phyloP scores from a whole-genome alignment of 2,888 invertebrate species.

The Cerastoderma edule region DNA sequence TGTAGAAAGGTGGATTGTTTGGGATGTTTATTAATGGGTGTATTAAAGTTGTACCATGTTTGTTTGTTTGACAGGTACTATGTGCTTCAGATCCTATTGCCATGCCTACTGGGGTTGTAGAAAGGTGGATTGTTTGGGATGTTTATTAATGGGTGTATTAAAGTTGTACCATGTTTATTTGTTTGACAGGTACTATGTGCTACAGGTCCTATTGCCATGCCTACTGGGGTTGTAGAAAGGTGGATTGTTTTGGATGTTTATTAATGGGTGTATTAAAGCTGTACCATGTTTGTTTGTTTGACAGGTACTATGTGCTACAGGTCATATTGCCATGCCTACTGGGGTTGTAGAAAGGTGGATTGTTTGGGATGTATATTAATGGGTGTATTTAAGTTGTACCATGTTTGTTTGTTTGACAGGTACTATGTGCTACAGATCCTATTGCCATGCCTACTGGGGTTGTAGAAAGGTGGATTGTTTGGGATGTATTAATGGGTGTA shows the following conservation, averaged over 20 bases:
- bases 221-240: slow-evolving; percentile 82
- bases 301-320: slow-evolving; percentile 79
- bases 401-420: no score
- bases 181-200: slow-evolving; percentile 76
- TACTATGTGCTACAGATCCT: slow-evolving; percentile 76
- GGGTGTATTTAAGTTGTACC: no score
- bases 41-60: no score
- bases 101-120: slow-evolving; percentile 83
- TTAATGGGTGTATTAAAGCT: no score
- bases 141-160: no score
- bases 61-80: slow-evolving; percentile 71
- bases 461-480: slow-evolving; percentile 78
- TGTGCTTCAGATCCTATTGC: slow-evolving; percentile 80
- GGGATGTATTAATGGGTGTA: no score
- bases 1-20: slow-evolving; percentile 78
- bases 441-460: slow-evolving; percentile 82
- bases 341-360: slow-evolving; percentile 80
- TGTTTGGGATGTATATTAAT: no score
- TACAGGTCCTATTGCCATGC: slow-evolving; percentile 79
- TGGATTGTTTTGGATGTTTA: no score
- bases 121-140: slow-evolving; percentile 76
- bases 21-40: no score
- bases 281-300: no score
- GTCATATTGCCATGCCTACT: slow-evolving; percentile 81
- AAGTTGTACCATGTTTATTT: no score